Percentiles rank a stretch among this genome's conserved stretches.
These are phyloP conservation scores for Chromis chromis DNA, from an alignment of 2,797 vertebrate species.

Conservation along the genomic window DNA sequence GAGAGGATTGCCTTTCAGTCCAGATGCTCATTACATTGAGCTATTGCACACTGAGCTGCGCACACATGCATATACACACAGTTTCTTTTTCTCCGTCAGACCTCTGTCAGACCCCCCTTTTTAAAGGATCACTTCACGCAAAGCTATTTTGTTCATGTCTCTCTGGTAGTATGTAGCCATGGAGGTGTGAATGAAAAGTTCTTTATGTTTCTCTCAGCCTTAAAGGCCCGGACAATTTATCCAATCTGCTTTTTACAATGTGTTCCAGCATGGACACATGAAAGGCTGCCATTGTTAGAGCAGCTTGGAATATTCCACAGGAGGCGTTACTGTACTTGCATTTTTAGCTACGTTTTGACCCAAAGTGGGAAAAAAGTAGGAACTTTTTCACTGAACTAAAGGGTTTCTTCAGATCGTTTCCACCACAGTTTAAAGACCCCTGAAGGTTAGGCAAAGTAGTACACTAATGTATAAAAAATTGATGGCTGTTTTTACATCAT, in stretches of 20 bases:
- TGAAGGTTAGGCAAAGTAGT: no score
- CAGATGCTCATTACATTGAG: constrained; percentile 65
- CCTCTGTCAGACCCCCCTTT: neutral
- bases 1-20: constrained; percentile 60
- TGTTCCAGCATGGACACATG: neutral
- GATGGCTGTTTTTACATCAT: no score
- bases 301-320: neutral
- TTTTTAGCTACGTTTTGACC: neutral
- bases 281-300: neutral
- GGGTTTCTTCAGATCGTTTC: no score
- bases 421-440: no score
- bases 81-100: constrained; percentile 1
- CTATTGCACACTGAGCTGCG: constrained; percentile 12
- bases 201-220: neutral
- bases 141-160: neutral
- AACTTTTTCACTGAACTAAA: no score
- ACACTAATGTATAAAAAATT: no score
- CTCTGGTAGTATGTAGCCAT: neutral
- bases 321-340: neutral
- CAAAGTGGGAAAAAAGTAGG: no score
- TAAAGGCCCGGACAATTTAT: neutral
- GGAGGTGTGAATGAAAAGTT: neutral
- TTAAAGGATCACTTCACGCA: neutral
- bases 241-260: neutral
- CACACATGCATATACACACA: constrained; percentile 1